Conservation (phyloP, 2,888 invertebrate species). For the Cryptosula pallasiana region DNA sequence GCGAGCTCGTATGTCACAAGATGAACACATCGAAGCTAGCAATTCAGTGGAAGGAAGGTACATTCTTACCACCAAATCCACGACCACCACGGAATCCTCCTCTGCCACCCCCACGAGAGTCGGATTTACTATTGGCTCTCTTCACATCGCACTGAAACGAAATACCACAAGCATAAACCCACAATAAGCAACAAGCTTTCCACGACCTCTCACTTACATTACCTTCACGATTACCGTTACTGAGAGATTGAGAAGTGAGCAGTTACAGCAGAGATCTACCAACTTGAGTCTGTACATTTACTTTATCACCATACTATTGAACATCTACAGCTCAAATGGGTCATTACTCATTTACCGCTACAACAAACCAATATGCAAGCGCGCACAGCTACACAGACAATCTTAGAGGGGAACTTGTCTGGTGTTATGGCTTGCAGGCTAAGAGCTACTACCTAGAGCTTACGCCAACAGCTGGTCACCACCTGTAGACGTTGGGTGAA, state of each 20-base stretch:
- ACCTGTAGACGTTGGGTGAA: background rate
- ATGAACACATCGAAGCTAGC: background rate
- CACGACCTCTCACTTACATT: background rate
- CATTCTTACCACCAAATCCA: slow-evolving; percentile 8
- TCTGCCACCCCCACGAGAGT: background rate
- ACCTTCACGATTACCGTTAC: background rate
- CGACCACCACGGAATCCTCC: background rate
- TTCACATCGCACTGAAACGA: slow-evolving; percentile 14
- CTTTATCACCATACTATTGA: background rate
- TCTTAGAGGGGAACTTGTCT: background rate
- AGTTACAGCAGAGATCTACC: background rate
- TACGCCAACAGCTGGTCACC: background rate
- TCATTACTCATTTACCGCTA: background rate
- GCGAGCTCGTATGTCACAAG: no score
- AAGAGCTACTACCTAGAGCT: background rate
- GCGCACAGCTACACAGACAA: background rate
- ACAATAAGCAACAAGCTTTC: background rate
- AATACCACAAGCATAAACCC: background rate
- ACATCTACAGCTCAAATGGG: background rate
- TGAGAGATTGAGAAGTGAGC: no score
- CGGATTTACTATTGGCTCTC: slow-evolving; percentile 8
- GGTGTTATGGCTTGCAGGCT: background rate
- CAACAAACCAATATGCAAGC: background rate
- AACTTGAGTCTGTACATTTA: background rate
- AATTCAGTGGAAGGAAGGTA: background rate